phyloP scores from a whole-genome alignment of 2,888 invertebrate genomes.

The Buathra laborator region DNA sequence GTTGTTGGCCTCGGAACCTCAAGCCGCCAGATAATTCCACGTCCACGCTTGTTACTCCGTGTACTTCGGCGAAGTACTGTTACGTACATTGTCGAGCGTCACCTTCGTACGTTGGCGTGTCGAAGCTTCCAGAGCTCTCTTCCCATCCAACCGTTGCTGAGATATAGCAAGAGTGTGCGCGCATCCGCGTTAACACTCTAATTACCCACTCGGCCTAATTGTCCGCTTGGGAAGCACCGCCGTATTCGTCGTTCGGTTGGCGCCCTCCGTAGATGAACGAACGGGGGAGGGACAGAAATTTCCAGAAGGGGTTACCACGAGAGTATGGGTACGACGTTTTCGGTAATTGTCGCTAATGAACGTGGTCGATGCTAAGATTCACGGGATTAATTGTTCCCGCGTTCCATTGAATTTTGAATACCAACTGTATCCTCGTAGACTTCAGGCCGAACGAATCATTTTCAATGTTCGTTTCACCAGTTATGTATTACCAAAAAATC shows the following conservation, averaged over 20 bases:
- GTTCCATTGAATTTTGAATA: constrained; percentile 57
- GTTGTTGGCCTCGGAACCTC: neutral
- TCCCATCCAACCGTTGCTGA: constrained; percentile 21
- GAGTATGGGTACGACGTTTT: constrained; percentile 54
- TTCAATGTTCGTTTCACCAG: constrained; percentile 17
- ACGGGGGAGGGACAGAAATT: constrained; percentile 45
- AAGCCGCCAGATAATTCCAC: constrained; percentile 20
- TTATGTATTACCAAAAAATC: neutral
- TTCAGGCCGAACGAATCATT: neutral
- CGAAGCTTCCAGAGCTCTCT: constrained; percentile 10
- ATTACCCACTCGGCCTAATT: constrained; percentile 78
- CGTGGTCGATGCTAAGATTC: constrained; percentile 55
- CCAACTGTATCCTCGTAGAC: constrained; percentile 32
- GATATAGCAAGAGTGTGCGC: constrained; percentile 48
- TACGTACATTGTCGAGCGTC: constrained; percentile 5
- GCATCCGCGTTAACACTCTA: constrained; percentile 75
- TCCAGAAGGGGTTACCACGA: constrained; percentile 29
- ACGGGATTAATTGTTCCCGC: constrained; percentile 47
- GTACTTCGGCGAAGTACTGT: constrained; percentile 4
- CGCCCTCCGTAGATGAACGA: constrained; percentile 28
- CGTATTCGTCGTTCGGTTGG: constrained; percentile 56
- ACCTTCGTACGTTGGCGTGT: neutral
- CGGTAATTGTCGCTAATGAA: constrained; percentile 68
- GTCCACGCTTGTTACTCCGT: constrained; percentile 8
- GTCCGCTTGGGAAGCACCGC: constrained; percentile 67